Conservation (phyloP, 2,113 vertebrate genomes). For the Oncorhynchus clarkii region DNA sequence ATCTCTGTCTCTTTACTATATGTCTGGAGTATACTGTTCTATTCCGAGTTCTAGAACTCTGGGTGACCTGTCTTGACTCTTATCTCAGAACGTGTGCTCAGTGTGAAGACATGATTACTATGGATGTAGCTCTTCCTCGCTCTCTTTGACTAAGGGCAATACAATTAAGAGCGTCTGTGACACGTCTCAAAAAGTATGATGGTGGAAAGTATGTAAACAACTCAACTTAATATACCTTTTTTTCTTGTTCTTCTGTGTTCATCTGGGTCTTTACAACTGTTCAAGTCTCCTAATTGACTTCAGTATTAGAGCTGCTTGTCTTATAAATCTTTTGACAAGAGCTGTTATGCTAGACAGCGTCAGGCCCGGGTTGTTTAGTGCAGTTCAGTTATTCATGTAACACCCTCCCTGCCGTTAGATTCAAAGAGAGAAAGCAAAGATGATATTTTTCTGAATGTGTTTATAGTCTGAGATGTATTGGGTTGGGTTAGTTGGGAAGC, state of each 20-base stretch:
- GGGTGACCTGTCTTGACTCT: conserved; percentile 39
- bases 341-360: not conserved
- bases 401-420: not conserved
- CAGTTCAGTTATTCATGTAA: conserved; percentile 28
- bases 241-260: conserved; percentile 7
- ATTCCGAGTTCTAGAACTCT: conserved; percentile 42
- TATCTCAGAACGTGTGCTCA: conserved; percentile 5
- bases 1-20: not conserved
- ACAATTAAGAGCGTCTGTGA: no score
- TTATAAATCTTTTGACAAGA: no score
- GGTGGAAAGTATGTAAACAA: no score
- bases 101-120: conserved; percentile 43
- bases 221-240: conserved; percentile 1
- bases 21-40: conserved; percentile 19
- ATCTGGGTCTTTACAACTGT: conserved; percentile 2
- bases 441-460: not conserved
- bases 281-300: conserved; percentile 3
- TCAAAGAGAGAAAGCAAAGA: conserved; percentile 5
- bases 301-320: no score
- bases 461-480: not conserved
- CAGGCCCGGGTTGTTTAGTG: not conserved
- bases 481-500: not conserved
- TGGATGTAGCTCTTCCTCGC: conserved; percentile 35
- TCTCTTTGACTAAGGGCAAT: no score
- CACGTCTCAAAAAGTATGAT: no score